phyloP scores from a whole-genome alignment of 2,113 vertebrate species.

The Pachycephala philippinensis region DNA sequence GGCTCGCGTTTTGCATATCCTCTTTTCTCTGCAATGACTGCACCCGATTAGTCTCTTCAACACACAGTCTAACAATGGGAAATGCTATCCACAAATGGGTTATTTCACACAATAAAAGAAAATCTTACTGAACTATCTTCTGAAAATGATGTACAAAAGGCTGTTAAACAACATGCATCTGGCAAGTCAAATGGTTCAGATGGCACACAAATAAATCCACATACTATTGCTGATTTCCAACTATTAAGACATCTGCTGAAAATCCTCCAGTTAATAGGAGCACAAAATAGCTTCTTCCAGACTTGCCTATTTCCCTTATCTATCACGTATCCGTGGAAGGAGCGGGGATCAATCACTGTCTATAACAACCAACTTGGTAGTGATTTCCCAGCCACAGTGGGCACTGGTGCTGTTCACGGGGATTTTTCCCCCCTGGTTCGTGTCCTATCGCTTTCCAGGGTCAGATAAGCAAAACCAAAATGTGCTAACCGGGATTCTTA shows the following conservation, averaged over 20 bases:
- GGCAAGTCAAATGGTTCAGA: slow-evolving; percentile 59
- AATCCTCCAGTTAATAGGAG: slow-evolving; percentile 53
- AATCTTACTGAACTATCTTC: slow-evolving; percentile 53
- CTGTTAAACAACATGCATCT: slow-evolving; percentile 58
- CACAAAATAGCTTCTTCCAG: slow-evolving; percentile 43
- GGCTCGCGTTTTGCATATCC: slow-evolving; percentile 32
- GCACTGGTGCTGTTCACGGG: background rate
- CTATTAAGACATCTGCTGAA: slow-evolving; percentile 61
- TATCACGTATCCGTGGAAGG: background rate
- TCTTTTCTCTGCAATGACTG: slow-evolving; percentile 31
- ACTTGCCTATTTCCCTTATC: slow-evolving; percentile 31
- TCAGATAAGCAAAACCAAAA: background rate
- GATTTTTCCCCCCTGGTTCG: background rate
- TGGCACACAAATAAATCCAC: slow-evolving; percentile 60
- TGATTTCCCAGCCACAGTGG: slow-evolving; percentile 2
- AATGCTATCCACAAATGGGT: slow-evolving; percentile 39
- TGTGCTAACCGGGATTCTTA: background rate
- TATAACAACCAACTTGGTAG: background rate
- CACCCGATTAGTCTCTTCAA: slow-evolving; percentile 45
- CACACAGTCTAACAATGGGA: slow-evolving; percentile 33
- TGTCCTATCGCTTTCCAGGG: background rate
- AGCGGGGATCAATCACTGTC: slow-evolving; percentile 17
- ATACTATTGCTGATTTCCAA: slow-evolving; percentile 58
- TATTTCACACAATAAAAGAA: slow-evolving; percentile 57
- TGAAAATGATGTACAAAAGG: slow-evolving; percentile 55